phyloP scores from a whole-genome alignment of 2,797 vertebrate species.

The Lagorchestes hirsutus region DNA sequence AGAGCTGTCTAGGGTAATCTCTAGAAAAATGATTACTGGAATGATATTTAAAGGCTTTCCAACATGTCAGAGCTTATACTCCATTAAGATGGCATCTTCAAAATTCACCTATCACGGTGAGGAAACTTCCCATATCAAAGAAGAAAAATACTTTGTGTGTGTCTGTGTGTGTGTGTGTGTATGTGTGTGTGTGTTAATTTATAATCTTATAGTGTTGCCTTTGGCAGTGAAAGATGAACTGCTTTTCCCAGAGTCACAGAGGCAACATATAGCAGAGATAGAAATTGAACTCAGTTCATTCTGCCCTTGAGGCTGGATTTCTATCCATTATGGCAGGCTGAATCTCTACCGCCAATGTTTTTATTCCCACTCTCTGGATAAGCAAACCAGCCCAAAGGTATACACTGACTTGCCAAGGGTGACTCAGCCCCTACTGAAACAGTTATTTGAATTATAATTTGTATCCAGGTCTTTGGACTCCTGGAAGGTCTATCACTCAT shows the following conservation, averaged over 20 bases:
- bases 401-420: neutral
- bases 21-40: neutral
- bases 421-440: neutral
- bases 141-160: neutral
- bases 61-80: neutral
- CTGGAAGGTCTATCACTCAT: neutral
- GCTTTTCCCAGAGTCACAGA: neutral
- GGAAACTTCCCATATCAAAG: neutral
- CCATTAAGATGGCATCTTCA: neutral
- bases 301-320: neutral
- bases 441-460: neutral
- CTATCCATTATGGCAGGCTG: neutral
- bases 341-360: neutral
- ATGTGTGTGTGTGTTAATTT: neutral
- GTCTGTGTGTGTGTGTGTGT: neutral
- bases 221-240: neutral
- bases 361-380: neutral
- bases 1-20: neutral
- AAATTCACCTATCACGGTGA: neutral
- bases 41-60: neutral
- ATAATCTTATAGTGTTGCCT: neutral
- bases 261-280: neutral
- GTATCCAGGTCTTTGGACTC: neutral
- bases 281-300: neutral
- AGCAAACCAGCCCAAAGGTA: neutral